phyloP scores from a whole-genome alignment of 2,797 vertebrate species.

The Euthynnus affinis region DNA sequence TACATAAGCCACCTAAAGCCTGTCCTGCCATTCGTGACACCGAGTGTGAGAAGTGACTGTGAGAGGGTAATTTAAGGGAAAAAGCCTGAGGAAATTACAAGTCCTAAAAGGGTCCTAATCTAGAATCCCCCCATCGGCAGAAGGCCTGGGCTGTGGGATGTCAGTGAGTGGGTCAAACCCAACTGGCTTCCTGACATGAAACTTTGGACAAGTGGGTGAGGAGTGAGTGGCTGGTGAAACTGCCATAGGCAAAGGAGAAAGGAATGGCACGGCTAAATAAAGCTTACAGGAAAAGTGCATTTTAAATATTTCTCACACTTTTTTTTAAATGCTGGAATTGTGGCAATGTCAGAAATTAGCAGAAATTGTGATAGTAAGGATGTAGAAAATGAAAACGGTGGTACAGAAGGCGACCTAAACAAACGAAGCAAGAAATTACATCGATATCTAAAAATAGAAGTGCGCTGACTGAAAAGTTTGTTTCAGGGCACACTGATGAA shows the following conservation, averaged over 20 bases:
- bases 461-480: neutral
- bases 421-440: neutral
- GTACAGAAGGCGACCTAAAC: neutral
- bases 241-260: conserved; percentile 9
- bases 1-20: conserved; percentile 78
- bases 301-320: conserved; percentile 1
- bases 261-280: too few relatives aligned
- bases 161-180: conserved; percentile 40
- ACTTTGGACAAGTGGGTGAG: conserved; percentile 30
- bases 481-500: neutral
- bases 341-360: conserved; percentile 11
- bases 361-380: neutral
- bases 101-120: conserved; percentile 71
- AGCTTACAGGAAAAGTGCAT: conserved; percentile 6
- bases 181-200: conserved; percentile 36
- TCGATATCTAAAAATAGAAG: neutral
- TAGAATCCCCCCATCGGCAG: conserved; percentile 13
- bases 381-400: neutral
- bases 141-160: neutral
- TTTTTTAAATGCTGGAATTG: conserved; percentile 7
- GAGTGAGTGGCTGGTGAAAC: conserved; percentile 32
- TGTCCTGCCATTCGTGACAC: conserved; percentile 67
- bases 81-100: conserved; percentile 71
- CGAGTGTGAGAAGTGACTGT: conserved; percentile 62
- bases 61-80: conserved; percentile 54